Base-by-base conservation (phyloP, 2,888 invertebrate species). In the Polydrusus cervinus region DNA sequence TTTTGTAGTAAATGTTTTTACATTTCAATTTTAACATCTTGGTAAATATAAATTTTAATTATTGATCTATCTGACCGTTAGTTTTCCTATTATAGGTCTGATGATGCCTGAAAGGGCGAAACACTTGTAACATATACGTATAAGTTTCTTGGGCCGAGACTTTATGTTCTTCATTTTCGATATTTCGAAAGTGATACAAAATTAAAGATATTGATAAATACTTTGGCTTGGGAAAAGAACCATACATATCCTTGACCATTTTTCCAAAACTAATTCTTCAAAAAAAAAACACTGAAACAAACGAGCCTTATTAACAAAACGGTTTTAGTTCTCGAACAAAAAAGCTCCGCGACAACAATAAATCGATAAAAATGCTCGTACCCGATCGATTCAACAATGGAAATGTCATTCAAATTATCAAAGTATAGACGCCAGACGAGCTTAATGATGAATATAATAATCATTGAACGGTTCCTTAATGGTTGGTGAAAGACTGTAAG, bases 401-500 rank as follows among this genome's bases (percentile, higher is more conserved):
- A 74, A 74, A 74, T 76, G 80, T 80, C 80, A 77, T 76, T 80
- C 77, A 79, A 78, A 77, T 76, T 72, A 72, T 78, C 61, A 77
- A 78, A 72, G 71, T 71, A 71, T 71, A 68, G 78, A 78, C 76
- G 77, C 78, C 78, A 77, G 77, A 76, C 76, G 64, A 47, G 65
- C 70, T 76, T 79, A 75, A 79, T 78, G 76, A 77, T 77, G 80
- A 76, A 76, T 80, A 79, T 78, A 78, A 77, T 75, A 75, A 76
- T 76, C 76, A 74, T 76, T 79, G 76, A 79, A 79, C 75, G 79
- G 77, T 79, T 78, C 75, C 72, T 76, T 62, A 75, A 75, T 72
- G 74, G 61, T 68, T 40, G 64, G 72, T 75, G 75, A 75, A 75
- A 75, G 75, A 75, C 75, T 55, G 68, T 75, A 64, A 71, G 71